Conservation (phyloP, 2,113 vertebrate genomes). For the Megalops atlanticus region DNA sequence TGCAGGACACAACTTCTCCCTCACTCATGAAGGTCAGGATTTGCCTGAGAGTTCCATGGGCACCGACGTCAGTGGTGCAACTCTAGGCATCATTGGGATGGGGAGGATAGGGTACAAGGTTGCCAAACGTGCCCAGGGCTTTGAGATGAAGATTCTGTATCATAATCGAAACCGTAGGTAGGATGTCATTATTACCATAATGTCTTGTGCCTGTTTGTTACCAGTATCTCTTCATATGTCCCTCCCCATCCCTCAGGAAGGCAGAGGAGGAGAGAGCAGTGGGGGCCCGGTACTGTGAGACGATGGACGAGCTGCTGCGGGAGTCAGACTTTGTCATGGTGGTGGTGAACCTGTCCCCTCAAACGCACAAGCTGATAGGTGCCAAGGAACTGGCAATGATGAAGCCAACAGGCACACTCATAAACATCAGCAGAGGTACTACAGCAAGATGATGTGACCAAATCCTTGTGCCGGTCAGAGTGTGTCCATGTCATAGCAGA, state of each 20-base stretch:
- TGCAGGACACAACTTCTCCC: conserved; percentile 45
- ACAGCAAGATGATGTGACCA: not conserved
- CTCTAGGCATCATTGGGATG: conserved; percentile 59
- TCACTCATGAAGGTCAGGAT: conserved; percentile 28
- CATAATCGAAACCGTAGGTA: conserved; percentile 56
- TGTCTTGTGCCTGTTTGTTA: not conserved
- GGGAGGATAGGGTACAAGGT: conserved; percentile 56
- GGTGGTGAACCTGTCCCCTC: conserved; percentile 63
- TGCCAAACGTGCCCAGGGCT: conserved; percentile 50
- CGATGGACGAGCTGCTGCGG: conserved; percentile 70
- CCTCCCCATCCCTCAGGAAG: conserved; percentile 47
- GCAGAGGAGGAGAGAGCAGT: conserved; percentile 71
- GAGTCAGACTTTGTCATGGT: conserved; percentile 77
- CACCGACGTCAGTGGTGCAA: conserved; percentile 50
- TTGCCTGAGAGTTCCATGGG: conserved; percentile 35
- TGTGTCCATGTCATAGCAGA: not conserved
- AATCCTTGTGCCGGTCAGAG: not conserved
- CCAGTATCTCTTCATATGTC: not conserved
- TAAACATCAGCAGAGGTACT: conserved; percentile 79
- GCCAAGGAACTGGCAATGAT: conserved; percentile 70
- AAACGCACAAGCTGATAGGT: conserved; percentile 69
- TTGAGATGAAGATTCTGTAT: conserved; percentile 60
- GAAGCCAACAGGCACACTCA: conserved; percentile 71
- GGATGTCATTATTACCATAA: not conserved
- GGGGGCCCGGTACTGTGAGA: conserved; percentile 69